Percentiles rank a stretch among this genome's conserved stretches.
phyloP scores from a whole-genome alignment of 2,888 invertebrate species.

The Carcina quercana region DNA sequence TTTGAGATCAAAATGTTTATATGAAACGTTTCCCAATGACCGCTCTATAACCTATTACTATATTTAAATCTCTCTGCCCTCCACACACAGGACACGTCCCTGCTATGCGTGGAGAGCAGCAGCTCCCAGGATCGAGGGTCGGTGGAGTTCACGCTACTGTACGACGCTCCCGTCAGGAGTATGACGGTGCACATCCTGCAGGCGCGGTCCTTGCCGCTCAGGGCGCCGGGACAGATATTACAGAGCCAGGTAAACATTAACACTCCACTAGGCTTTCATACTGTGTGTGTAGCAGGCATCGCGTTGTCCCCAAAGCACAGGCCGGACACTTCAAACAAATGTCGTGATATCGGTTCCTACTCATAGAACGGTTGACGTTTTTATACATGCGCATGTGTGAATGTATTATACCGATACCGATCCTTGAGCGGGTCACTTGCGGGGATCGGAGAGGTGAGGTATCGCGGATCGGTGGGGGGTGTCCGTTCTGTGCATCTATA shows the following conservation, averaged over 20 bases:
- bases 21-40: neutral
- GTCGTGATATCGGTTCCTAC: no score
- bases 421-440: no score
- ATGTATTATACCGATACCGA: no score
- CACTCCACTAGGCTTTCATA: no score
- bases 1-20: neutral
- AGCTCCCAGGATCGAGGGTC: slow-evolving; percentile 78
- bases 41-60: neutral
- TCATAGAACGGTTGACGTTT: no score
- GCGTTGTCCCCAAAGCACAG: no score
- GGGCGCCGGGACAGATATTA: slow-evolving; percentile 57
- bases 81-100: slow-evolving; percentile 56
- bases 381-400: no score
- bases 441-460: no score
- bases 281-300: no score
- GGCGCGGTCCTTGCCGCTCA: slow-evolving; percentile 83
- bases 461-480: no score
- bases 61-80: neutral
- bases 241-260: slow-evolving; percentile 47
- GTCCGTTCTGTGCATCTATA: no score
- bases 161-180: slow-evolving; percentile 92
- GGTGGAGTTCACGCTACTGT: slow-evolving; percentile 90
- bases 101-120: slow-evolving; percentile 65
- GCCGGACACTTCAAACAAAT: no score
- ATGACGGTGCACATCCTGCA: slow-evolving; percentile 95